Evolutionary conservation across 2,888 invertebrate species (phyloP).

Genomic region (Polyploca ridens): DNA sequence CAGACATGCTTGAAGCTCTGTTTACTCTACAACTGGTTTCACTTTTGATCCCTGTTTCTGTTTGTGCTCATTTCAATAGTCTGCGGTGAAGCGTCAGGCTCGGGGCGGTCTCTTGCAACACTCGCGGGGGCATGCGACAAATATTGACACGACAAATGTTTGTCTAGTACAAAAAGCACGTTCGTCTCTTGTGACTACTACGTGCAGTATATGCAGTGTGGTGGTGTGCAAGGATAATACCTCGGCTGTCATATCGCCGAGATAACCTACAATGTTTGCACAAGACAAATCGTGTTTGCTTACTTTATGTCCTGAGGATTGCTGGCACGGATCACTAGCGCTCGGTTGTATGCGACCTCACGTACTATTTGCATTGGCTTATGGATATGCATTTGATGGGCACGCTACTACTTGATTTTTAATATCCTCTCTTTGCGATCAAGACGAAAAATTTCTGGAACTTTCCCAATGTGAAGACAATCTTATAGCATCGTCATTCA

Average conservation of each 20-base stretch:
- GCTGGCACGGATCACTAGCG: slow-evolving; percentile 62
- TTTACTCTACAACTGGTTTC: slow-evolving; percentile 31
- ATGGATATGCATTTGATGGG: slow-evolving; percentile 47
- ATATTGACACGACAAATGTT: slow-evolving; percentile 79
- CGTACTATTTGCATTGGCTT: slow-evolving; percentile 71
- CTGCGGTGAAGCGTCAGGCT: slow-evolving; percentile 31
- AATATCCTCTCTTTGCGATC: slow-evolving; percentile 10
- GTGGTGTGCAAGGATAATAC: slow-evolving; percentile 61
- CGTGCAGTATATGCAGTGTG: slow-evolving; percentile 59
- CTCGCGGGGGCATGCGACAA: slow-evolving; percentile 64
- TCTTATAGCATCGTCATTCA: neutral
- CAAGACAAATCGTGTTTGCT: slow-evolving; percentile 76
- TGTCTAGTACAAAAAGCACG: slow-evolving; percentile 69
- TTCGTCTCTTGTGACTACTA: slow-evolving; percentile 62
- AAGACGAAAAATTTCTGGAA: neutral
- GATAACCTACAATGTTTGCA: slow-evolving; percentile 74
- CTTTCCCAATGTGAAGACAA: neutral
- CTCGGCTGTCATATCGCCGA: slow-evolving; percentile 53
- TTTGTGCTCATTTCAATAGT: slow-evolving; percentile 38
- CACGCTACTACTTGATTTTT: slow-evolving; percentile 27
- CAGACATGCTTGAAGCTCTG: slow-evolving; percentile 21
- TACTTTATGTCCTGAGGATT: slow-evolving; percentile 68
- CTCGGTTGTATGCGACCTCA: slow-evolving; percentile 67
- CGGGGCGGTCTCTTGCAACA: slow-evolving; percentile 63
- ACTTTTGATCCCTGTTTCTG: slow-evolving; percentile 34